Base-by-base conservation (phyloP, 1,140 invertebrate species). In the Gryllus bimaculatus region DNA sequence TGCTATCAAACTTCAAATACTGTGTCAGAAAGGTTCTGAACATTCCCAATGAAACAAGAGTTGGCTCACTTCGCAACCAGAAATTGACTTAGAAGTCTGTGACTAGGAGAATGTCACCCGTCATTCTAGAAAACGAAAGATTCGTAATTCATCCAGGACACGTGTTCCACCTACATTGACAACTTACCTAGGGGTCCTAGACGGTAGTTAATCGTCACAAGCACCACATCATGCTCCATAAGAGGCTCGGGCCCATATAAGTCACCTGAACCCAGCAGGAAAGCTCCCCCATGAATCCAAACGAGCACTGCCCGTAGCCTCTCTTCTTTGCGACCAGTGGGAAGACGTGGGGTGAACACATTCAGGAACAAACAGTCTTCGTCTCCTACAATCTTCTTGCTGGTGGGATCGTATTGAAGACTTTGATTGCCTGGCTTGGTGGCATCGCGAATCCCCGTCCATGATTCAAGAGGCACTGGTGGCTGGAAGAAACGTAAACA, bases 221-320 rank as follows among this genome's bases (percentile, higher is more conserved):
- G 80, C n/a, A 85, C 81, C 26, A 83, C 79, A 77, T 84, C 80
- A 39, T 80, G 80, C 75, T 86, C 85, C 78, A 87, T 81, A 0
- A 87, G 78, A 78, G 85, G 83, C 48, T 85, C 81, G 4, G 84
- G 83, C 7, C 85, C 85, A 79, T 83, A 84, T 0, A 83, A 73
- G 15, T 78, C n/a, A 4, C 84, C 81, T 8, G 83, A 83, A 47
- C 87, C 87, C 49, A 74, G 54, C 73, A 76, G 76, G 47, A 81
- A 80, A 26, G 77, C 79, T 2, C 81, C 81, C n/a, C 81, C 81
- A 79, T 83, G 80, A 21, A 79, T 47, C 47, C 48, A 49, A 8
- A 81, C 74, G 18, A 83, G 39, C 0, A 83, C 82, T 75, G 79
- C 80, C 6, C 82, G 83, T 8, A 79, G 54, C 54, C 3, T 18